Conservation (phyloP, 2,888 invertebrate species). For the Lasioglossum leucozonium region DNA sequence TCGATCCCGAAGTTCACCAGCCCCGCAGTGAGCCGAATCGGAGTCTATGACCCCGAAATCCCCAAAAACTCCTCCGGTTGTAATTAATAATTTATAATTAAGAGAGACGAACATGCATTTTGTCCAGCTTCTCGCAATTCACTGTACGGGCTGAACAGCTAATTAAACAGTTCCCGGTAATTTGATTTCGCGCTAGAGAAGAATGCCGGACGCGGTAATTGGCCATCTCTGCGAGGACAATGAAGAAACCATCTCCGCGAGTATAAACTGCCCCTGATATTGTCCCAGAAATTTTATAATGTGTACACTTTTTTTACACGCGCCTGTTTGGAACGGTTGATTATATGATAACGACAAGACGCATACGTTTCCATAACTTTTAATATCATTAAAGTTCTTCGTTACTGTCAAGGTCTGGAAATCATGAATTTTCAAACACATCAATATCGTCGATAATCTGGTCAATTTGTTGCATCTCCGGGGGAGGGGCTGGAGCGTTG, state of each 20-base stretch:
- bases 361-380: conserved; percentile 14
- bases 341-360: not conserved
- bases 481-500: not conserved
- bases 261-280: not conserved
- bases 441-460: not conserved
- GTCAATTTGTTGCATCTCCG: not conserved
- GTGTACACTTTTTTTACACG: not conserved
- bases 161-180: not conserved
- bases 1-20: not conserved
- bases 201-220: not conserved
- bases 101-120: not conserved
- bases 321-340: not conserved
- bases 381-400: not conserved
- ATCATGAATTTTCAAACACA: not conserved
- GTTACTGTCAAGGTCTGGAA: not conserved
- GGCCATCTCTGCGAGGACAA: not conserved
- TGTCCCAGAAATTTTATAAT: not conserved
- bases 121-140: not conserved
- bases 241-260: not conserved
- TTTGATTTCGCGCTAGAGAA: not conserved
- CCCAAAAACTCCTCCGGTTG: not conserved
- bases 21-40: not conserved
- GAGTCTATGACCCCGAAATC: not conserved
- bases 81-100: not conserved
- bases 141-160: not conserved